Conservation (phyloP, 37 sponge, comb jelly and placozoan genomes). For the Haliclona indistincta region DNA sequence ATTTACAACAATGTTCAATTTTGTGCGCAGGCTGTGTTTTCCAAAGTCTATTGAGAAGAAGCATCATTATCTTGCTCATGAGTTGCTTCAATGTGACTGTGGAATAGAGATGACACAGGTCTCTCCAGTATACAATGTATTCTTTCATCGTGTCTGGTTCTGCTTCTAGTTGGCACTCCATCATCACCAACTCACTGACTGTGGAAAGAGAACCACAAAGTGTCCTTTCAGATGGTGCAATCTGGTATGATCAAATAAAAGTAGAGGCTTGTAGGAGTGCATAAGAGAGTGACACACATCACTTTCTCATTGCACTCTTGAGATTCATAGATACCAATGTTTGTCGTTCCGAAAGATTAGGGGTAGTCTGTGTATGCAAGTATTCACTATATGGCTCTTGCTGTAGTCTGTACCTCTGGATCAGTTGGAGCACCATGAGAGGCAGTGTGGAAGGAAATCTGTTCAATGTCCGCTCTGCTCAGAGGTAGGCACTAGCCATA, state of each 20-base stretch:
- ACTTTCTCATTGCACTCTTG: too few relatives aligned
- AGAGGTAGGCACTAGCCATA: constrained; percentile 5
- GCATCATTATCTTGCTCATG: constrained; percentile 59
- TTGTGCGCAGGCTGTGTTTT: constrained; percentile 31
- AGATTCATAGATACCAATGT: too few relatives aligned
- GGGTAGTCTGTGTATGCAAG: constrained; percentile 1
- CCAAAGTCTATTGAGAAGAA: constrained; percentile 63
- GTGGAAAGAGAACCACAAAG: constrained; percentile 47
- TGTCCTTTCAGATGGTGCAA: constrained; percentile 77
- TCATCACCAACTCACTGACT: constrained; percentile 47
- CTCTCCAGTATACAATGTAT: background rate
- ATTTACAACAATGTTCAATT: background rate
- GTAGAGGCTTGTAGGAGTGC: background rate
- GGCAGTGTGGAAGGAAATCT: constrained; percentile 54
- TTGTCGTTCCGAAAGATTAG: too few relatives aligned
- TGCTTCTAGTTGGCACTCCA: constrained; percentile 37
- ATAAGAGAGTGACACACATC: too few relatives aligned
- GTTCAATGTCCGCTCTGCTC: constrained; percentile 48
- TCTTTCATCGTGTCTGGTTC: background rate
- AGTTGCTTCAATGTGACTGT: constrained; percentile 57
- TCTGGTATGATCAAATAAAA: constrained; percentile 27
- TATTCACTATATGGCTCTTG: background rate
- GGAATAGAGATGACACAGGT: constrained; percentile 58
- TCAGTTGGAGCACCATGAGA: constrained; percentile 60
- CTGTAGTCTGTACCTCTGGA: constrained; percentile 66